Evolutionary conservation across 2,797 vertebrate species (phyloP), one percentile per base, ranked within the genome.

Genomic region (Xyrichtys novacula): DNA sequence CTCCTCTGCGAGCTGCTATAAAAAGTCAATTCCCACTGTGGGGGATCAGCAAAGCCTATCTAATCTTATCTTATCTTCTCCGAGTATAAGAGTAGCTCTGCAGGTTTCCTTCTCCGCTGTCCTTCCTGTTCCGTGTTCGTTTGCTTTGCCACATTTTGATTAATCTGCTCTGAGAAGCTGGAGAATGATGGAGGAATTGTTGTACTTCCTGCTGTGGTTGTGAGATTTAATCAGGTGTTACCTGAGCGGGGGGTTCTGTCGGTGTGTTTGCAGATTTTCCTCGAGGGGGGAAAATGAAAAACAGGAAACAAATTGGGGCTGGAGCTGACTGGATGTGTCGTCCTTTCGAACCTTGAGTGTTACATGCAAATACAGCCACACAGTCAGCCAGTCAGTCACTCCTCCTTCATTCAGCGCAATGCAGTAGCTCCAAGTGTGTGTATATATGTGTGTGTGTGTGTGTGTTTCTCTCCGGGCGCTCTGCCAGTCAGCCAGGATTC

Each of bases 351-450:
- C 58, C 72, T n/a, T n/a, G 65, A 69, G 60, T 50, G 71, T 36
- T 32, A 74, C 68, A 71, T 71, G 68, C 68, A 76, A 63, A 85
- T 60, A 49, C 58, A 40, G 55, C 22, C 3, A 71, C 74, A 68
- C 66, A 68, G 11, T 8, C 65, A 40, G 29, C 47, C 74, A 61
- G 17, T 31, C 65, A 73, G 48, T 58, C 72, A 65, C n/a, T 46
- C 70, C 65, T 67, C 43, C 69, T 85, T 39, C 83, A 75, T 79
- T 78, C 83, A 80, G 86, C 81, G 85, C 88, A 88, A 78, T 90
- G 86, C 87, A 85, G 87, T 34, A 67, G 48, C 67, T 78, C 43
- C 20, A 32, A 5, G 65, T 32, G 66, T 62, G 29, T 50, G 57
- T 61, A 29, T 67, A 25, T 52, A 57, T 71, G 56, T 63, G 34